These are phyloP conservation scores for Himalopsyche anomala DNA, from an alignment of 2,888 invertebrate species.

Conservation along the genomic window DNA sequence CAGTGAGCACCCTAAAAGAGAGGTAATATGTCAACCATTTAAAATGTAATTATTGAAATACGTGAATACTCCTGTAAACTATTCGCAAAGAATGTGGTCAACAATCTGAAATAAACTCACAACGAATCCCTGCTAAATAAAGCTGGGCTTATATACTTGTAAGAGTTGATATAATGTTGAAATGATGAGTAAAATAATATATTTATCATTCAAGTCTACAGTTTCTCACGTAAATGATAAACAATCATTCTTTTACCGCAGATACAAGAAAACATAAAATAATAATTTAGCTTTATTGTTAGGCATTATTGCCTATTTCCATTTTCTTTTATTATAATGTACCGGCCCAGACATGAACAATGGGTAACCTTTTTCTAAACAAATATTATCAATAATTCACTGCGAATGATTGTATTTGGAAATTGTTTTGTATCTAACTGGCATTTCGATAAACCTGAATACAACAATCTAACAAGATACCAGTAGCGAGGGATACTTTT, in stretches of 20 bases:
- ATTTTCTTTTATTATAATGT: constrained; percentile 6
- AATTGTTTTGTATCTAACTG: constrained; percentile 15
- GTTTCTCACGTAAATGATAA: too few species aligned
- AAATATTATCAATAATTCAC: constrained; percentile 24
- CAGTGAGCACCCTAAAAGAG: too few species aligned
- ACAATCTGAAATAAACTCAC: too few species aligned
- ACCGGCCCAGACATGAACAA: background rate
- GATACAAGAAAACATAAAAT: background rate
- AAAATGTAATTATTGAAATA: too few species aligned
- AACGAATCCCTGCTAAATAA: too few species aligned
- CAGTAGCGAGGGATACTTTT: background rate
- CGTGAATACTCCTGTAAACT: too few species aligned
- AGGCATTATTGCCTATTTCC: background rate
- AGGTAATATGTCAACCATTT: too few species aligned
- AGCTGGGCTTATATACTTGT: too few species aligned
- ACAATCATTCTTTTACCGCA: background rate
- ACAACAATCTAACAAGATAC: background rate
- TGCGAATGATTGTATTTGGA: background rate
- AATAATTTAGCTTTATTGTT: constrained; percentile 23
- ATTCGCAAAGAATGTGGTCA: too few species aligned
- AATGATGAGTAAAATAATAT: too few species aligned
- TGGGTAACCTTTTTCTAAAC: constrained; percentile 8
- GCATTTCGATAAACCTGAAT: background rate
- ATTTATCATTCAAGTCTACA: too few species aligned
- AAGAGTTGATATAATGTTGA: too few species aligned